These are phyloP conservation scores for Neotragus moschatus DNA, from an alignment of 2,113 vertebrate species.

Conservation along the genomic window DNA sequence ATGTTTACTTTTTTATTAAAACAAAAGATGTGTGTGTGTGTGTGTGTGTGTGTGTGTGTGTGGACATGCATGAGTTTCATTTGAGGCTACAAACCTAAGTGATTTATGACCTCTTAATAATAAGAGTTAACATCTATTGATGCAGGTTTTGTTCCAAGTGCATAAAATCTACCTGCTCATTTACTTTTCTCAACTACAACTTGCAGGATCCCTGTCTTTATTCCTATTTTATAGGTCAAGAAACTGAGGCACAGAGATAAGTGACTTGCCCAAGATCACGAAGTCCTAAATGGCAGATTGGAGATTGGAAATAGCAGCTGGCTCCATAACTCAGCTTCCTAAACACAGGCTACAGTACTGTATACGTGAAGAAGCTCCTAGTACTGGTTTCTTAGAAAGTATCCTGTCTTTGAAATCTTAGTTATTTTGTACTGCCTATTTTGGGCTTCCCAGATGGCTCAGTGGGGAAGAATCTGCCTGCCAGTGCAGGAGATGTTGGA, in stretches of 20 bases:
- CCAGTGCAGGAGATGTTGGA: accelerated
- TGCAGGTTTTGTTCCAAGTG: neutral
- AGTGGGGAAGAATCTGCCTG: neutral
- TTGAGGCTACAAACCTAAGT: constrained; percentile 26
- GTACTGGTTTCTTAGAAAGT: neutral
- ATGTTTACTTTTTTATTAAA: constrained; percentile 24
- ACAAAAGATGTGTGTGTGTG: neutral
- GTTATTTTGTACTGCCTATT: neutral
- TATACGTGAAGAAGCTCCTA: neutral
- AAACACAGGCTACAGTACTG: neutral
- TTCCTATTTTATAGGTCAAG: neutral
- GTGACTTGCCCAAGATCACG: neutral
- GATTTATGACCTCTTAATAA: neutral
- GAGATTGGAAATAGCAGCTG: neutral
- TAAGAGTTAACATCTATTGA: neutral
- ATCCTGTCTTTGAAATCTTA: neutral
- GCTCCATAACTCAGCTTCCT: neutral
- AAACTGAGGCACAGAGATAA: neutral
- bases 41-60: neutral
- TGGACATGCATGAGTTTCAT: neutral
- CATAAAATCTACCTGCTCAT: neutral
- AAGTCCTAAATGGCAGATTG: neutral
- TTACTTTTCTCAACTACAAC: neutral
- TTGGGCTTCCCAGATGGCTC: neutral
- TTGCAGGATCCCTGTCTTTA: neutral